Evolutionary conservation across 2,113 vertebrate genomes (phyloP).

Genomic region (Cyanistes caeruleus): DNA sequence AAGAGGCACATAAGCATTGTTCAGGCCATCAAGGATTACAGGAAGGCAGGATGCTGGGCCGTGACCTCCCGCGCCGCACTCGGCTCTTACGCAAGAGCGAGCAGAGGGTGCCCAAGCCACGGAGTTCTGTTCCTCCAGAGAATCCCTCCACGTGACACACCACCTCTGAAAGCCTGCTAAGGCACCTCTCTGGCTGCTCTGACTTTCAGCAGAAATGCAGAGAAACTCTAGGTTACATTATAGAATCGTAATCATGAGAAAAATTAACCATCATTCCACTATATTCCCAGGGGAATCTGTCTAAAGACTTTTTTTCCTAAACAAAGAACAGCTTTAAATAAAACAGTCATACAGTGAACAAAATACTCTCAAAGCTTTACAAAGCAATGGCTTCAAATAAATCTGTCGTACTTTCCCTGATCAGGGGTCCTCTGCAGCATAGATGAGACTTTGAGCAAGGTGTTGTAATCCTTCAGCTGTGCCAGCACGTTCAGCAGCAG

Average conservation of each 20-base stretch:
- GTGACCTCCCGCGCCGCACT: neutral
- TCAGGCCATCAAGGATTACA: slow-evolving; percentile 30
- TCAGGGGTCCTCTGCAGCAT: slow-evolving; percentile 98
- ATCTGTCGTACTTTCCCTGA: slow-evolving; percentile 93
- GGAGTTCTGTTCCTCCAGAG: neutral
- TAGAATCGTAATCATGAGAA: neutral
- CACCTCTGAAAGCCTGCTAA: neutral
- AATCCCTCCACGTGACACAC: neutral
- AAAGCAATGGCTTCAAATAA: neutral
- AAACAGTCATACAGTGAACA: neutral
- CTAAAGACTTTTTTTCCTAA: neutral
- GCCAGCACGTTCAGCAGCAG: slow-evolving; percentile 92
- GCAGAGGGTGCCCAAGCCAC: neutral
- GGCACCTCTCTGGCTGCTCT: neutral
- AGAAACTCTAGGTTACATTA: neutral
- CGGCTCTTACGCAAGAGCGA: neutral
- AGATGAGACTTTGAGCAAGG: slow-evolving; percentile 93
- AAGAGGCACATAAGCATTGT: neutral
- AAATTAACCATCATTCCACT: neutral
- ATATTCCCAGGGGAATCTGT: neutral
- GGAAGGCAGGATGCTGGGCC: slow-evolving; percentile 50
- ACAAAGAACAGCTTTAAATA: neutral
- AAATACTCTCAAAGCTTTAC: neutral
- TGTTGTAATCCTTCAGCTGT: slow-evolving; percentile 92
- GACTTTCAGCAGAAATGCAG: neutral